A percentile compares a stretch with the other conserved stretches of the same genome.
Conservation (phyloP, 1,140 invertebrate genomes). For the Pollicipes pollicipes region DNA sequence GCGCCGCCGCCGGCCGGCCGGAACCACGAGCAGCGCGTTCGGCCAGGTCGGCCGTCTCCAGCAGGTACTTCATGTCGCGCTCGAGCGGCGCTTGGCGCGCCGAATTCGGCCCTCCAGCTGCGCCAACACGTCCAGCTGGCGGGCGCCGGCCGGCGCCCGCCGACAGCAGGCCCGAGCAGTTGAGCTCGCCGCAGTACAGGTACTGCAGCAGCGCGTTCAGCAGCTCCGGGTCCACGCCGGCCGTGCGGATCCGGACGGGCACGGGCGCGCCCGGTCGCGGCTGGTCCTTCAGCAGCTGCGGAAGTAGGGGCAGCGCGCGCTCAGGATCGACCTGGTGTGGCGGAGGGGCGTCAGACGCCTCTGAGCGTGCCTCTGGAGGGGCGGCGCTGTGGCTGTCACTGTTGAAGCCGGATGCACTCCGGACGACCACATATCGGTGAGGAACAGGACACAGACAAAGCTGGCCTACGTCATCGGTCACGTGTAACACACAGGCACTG, state of each 20-base stretch:
- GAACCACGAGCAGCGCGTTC: slow-evolving; percentile 73
- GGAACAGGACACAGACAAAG: no score
- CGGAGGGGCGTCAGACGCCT: no score
- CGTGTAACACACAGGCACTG: no score
- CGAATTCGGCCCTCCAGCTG: slow-evolving; percentile 67
- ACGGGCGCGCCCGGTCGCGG: slow-evolving; percentile 49
- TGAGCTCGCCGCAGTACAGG: slow-evolving; percentile 74
- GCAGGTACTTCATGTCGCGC: slow-evolving; percentile 63
- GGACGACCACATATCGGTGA: no score
- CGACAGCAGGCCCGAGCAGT: slow-evolving; percentile 36
- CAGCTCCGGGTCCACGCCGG: slow-evolving; percentile 60
- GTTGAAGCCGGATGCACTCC: no score
- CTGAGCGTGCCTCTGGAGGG: no score
- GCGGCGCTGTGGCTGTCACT: no score
- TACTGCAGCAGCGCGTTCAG: slow-evolving; percentile 70
- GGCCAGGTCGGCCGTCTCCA: slow-evolving; percentile 74
- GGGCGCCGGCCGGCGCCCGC: slow-evolving; percentile 20
- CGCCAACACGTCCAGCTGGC: slow-evolving; percentile 36
- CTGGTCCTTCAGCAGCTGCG: slow-evolving; percentile 32
- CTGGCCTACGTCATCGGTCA: no score
- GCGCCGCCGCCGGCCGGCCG: slow-evolving; percentile 25
- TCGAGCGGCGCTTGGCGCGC: slow-evolving; percentile 70
- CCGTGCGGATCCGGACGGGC: slow-evolving; percentile 57
- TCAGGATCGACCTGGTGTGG: slow-evolving; percentile 40
- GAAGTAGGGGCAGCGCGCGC: slow-evolving; percentile 72